Evolutionary conservation across 2,113 vertebrate species (phyloP).

Genomic region (Capreolus pygargus): DNA sequence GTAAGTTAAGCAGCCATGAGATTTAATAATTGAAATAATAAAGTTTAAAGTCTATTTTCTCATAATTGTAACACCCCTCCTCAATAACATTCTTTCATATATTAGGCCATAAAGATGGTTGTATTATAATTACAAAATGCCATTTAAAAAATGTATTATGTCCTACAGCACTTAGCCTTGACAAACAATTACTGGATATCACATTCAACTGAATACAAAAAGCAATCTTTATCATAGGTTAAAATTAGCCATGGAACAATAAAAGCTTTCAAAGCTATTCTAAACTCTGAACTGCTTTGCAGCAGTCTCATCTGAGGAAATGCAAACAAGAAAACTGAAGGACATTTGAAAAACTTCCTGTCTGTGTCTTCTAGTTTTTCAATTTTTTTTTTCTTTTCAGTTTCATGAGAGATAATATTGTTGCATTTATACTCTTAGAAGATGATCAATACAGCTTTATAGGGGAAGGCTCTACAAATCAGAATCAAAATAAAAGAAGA

Average conservation of each 20-base stretch:
- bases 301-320: slow-evolving; percentile 67
- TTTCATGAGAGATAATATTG: slow-evolving; percentile 45
- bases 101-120: slow-evolving; percentile 64
- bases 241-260: slow-evolving; percentile 84
- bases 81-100: slow-evolving; percentile 56
- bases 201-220: slow-evolving; percentile 81
- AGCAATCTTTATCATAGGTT: slow-evolving; percentile 81
- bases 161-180: slow-evolving; percentile 81
- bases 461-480: background rate
- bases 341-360: slow-evolving; percentile 75
- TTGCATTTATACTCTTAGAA: background rate
- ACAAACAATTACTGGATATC: slow-evolving; percentile 83
- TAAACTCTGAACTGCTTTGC: slow-evolving; percentile 76
- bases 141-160: slow-evolving; percentile 73
- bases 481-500: slow-evolving; percentile 10
- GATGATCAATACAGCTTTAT: background rate
- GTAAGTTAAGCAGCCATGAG: background rate
- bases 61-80: slow-evolving; percentile 42
- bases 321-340: slow-evolving; percentile 72
- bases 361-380: slow-evolving; percentile 57
- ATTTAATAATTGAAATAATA: slow-evolving; percentile 54
- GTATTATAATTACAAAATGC: slow-evolving; percentile 77
- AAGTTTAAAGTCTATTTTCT: slow-evolving; percentile 35
- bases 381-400: background rate
- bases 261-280: slow-evolving; percentile 79